phyloP scores from a whole-genome alignment of 2,797 vertebrate genomes.

The Paratrypauchen microcephalus region DNA sequence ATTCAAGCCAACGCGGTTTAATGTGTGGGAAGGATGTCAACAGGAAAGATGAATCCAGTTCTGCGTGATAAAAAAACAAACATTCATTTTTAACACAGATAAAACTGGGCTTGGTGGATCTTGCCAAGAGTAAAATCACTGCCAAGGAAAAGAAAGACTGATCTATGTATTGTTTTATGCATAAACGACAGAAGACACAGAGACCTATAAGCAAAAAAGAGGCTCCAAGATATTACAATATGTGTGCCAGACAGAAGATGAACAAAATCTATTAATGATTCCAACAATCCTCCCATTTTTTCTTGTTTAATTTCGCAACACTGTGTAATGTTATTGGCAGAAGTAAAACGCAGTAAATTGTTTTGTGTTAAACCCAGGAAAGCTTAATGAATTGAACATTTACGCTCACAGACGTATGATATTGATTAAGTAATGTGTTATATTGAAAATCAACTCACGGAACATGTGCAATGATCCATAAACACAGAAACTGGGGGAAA shows the following conservation, averaged over 20 bases:
- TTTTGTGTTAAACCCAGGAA: background rate
- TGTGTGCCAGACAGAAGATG: background rate
- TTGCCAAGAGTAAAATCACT: constrained; percentile 11
- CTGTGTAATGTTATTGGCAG: constrained; percentile 1
- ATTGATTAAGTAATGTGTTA: background rate
- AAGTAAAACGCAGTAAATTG: constrained; percentile 1
- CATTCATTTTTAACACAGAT: constrained; percentile 7
- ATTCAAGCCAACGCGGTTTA: constrained; percentile 15
- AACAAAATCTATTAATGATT: constrained; percentile 6
- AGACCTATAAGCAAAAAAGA: background rate
- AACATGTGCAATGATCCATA: background rate
- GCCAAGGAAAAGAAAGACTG: constrained; percentile 16
- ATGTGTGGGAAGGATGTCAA: constrained; percentile 6
- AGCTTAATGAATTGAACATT: constrained; percentile 1
- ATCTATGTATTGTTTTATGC: constrained; percentile 1
- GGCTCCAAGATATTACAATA: too few species aligned
- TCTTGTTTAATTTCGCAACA: constrained; percentile 7
- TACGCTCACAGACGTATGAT: background rate
- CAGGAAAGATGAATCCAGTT: constrained; percentile 3
- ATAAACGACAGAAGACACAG: background rate
- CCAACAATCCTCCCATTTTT: constrained; percentile 1
- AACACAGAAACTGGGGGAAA: background rate
- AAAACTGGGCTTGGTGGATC: constrained; percentile 4
- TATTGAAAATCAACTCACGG: constrained; percentile 1
- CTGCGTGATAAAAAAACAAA: constrained; percentile 1